Evolutionary conservation across 2,797 vertebrate genomes (phyloP).

Genomic region (Florisuga fusca): DNA sequence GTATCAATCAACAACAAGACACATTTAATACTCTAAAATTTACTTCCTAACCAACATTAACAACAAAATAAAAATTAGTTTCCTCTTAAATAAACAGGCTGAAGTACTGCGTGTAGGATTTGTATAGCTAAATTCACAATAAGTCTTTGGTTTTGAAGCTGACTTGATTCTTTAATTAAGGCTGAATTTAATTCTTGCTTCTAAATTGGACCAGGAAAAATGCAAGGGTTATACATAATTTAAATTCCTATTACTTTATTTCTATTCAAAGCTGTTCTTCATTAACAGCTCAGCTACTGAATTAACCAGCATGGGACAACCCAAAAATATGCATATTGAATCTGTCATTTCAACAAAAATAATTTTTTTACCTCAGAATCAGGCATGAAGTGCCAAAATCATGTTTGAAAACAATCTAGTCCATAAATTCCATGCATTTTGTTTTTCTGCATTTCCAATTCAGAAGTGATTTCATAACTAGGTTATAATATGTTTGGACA

Average conservation of each 20-base stretch:
- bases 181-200: not conserved
- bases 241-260: constrained; percentile 56
- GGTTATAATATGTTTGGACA: not conserved
- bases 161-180: constrained; percentile 27
- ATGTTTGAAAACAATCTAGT: not conserved
- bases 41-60: not conserved
- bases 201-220: constrained; percentile 14
- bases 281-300: constrained; percentile 40
- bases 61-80: not conserved
- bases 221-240: constrained; percentile 49
- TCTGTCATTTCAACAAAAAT: constrained; percentile 22
- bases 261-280: constrained; percentile 57
- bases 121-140: not conserved
- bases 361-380: not conserved
- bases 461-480: not conserved
- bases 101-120: not conserved
- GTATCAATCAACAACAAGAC: not conserved
- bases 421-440: not conserved
- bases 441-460: not conserved
- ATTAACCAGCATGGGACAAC: constrained; percentile 29
- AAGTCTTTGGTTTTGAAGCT: not conserved
- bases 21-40: not conserved
- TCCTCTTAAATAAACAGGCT: not conserved
- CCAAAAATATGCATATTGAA: constrained; percentile 40
- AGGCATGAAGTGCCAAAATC: not conserved